These are phyloP conservation scores for Elaeidobius kamerunicus DNA, from an alignment of 2,888 invertebrate species.

Conservation along the genomic window DNA sequence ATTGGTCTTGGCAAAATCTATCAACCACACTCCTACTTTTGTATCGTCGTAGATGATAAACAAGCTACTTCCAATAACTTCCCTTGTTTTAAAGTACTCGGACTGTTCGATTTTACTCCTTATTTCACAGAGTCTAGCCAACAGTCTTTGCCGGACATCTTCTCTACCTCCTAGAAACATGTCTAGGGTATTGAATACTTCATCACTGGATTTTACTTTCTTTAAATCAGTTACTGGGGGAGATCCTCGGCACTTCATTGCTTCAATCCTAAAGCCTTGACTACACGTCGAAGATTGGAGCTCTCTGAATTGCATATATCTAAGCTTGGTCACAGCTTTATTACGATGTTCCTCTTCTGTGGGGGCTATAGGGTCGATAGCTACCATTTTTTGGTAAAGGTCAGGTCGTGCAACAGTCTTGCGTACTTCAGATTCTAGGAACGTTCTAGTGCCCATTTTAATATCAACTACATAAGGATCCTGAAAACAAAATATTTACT, in stretches of 20 bases:
- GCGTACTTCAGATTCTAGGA: slow-evolving; percentile 91
- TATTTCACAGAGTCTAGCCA: slow-evolving; percentile 73
- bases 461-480: slow-evolving; percentile 97
- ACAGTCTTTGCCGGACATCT: slow-evolving; percentile 64
- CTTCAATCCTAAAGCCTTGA: slow-evolving; percentile 95
- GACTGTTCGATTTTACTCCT: slow-evolving; percentile 78
- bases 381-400: slow-evolving; percentile 94
- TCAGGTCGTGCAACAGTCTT: slow-evolving; percentile 82
- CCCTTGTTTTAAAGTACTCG: slow-evolving; percentile 80
- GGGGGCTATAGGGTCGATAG: slow-evolving; percentile 83
- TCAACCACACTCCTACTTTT: slow-evolving; percentile 91
- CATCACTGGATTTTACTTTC: slow-evolving; percentile 74
- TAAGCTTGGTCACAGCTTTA: slow-evolving; percentile 88
- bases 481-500: slow-evolving; percentile 42
- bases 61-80: slow-evolving; percentile 92
- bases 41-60: slow-evolving; percentile 89
- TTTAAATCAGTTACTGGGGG: slow-evolving; percentile 86
- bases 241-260: slow-evolving; percentile 81
- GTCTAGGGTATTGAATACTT: slow-evolving; percentile 70
- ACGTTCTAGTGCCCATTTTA: slow-evolving; percentile 95
- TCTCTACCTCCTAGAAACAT: slow-evolving; percentile 68
- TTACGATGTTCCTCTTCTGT: slow-evolving; percentile 76
- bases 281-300: slow-evolving; percentile 88
- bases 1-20: slow-evolving; percentile 94
- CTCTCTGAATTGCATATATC: slow-evolving; percentile 96